Conservation (phyloP, 2,113 vertebrate species). For the Erinaceus europaeus region DNA sequence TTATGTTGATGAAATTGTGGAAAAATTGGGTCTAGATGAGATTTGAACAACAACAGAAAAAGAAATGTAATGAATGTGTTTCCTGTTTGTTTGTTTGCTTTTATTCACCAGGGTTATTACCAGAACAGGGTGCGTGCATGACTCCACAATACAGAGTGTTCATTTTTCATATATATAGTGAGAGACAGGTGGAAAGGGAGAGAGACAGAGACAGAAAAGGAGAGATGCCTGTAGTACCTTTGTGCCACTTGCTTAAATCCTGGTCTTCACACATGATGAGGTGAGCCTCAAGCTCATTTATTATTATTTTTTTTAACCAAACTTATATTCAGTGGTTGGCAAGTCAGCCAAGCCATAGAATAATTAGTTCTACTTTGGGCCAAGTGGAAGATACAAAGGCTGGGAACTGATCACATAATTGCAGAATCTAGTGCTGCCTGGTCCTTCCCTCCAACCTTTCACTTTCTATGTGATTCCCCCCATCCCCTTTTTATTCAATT, state of each 20-base stretch:
- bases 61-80: background rate
- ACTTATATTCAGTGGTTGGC: background rate
- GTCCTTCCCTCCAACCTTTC: background rate
- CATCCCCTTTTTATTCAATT: background rate
- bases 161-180: too few relatives aligned
- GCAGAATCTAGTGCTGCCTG: fast-evolving
- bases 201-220: too few relatives aligned
- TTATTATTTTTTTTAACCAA: background rate
- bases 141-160: too few relatives aligned
- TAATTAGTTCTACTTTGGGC: background rate
- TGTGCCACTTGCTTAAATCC: too few relatives aligned
- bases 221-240: too few relatives aligned
- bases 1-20: background rate
- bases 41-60: background rate
- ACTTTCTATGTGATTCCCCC: too few relatives aligned
- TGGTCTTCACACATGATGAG: too few relatives aligned
- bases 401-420: background rate
- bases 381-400: background rate
- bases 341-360: background rate
- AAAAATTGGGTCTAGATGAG: background rate
- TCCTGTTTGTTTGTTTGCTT: too few relatives aligned
- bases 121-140: too few relatives aligned
- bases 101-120: too few relatives aligned
- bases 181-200: too few relatives aligned
- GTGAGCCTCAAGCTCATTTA: too few relatives aligned